Conservation (phyloP, 2,113 vertebrate genomes). For the Onychostruthus taczanowskii region DNA sequence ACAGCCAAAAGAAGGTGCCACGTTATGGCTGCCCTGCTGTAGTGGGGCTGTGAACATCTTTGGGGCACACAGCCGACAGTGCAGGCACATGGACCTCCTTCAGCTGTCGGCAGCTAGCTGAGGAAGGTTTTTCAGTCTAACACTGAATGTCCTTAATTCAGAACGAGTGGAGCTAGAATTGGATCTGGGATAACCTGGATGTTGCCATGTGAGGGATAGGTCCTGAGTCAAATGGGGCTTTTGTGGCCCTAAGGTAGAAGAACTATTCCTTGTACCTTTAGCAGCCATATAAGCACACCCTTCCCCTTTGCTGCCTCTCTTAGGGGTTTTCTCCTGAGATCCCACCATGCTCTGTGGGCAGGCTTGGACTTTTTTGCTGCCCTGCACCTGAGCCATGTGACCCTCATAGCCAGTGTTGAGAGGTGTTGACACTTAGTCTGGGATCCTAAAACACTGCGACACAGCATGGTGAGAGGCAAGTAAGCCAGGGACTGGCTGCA, state of each 20-base stretch:
- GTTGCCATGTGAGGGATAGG: neutral
- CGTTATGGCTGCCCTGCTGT: neutral
- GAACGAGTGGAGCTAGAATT: neutral
- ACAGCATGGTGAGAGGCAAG: neutral
- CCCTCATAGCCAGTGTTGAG: neutral
- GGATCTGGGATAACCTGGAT: neutral
- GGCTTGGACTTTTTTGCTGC: neutral
- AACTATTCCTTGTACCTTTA: neutral
- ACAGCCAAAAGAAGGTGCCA: neutral
- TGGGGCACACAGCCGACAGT: neutral
- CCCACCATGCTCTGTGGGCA: neutral
- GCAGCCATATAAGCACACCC: neutral
- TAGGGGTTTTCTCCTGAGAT: neutral
- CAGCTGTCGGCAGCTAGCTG: neutral
- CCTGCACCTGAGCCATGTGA: fast-evolving
- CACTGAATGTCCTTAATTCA: neutral
- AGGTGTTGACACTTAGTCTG: neutral
- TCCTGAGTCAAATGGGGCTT: neutral
- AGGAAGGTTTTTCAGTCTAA: neutral
- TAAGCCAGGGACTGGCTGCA: neutral
- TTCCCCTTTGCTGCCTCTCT: neutral
- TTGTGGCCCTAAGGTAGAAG: neutral
- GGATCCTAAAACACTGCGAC: neutral
- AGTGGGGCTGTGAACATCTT: neutral
- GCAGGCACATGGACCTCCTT: neutral